phyloP scores from a whole-genome alignment of 2,888 invertebrate genomes.

The Xanthorhoe designata region DNA sequence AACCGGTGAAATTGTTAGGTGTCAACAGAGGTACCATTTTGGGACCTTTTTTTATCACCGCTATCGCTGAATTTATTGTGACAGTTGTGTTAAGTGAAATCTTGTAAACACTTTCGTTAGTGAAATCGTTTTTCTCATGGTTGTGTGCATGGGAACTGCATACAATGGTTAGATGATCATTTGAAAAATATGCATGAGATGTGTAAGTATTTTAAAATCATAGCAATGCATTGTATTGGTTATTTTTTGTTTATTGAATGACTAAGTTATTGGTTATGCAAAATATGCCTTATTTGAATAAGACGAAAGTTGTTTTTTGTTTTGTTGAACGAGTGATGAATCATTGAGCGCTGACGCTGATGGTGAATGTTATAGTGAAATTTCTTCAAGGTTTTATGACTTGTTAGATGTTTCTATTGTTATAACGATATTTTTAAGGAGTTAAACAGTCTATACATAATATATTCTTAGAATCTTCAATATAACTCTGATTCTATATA shows the following conservation, averaged over 20 bases:
- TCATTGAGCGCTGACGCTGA: slow-evolving; percentile 40
- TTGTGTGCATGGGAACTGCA: slow-evolving; percentile 49
- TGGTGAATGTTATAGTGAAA: slow-evolving; percentile 42
- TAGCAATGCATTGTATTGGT: slow-evolving; percentile 30
- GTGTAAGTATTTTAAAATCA: slow-evolving; percentile 68
- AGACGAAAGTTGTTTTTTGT: slow-evolving; percentile 34
- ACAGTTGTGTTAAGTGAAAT: slow-evolving; percentile 49
- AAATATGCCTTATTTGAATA: slow-evolving; percentile 32
- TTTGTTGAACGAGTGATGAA: slow-evolving; percentile 37
- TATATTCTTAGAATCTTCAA: too few species aligned
- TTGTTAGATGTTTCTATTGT: slow-evolving; percentile 18
- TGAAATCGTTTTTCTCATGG: slow-evolving; percentile 63
- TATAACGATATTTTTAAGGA: slow-evolving; percentile 13
- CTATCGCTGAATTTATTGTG: slow-evolving; percentile 44
- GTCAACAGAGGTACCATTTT: slow-evolving; percentile 60
- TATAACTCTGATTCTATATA: too few species aligned
- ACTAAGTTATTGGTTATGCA: slow-evolving; percentile 31
- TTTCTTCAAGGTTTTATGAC: slow-evolving; percentile 34
- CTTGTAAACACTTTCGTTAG: slow-evolving; percentile 56
- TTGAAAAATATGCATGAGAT: slow-evolving; percentile 70
- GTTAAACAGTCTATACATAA: too few species aligned
- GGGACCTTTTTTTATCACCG: slow-evolving; percentile 48
- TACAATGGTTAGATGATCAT: slow-evolving; percentile 55
- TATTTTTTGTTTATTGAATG: slow-evolving; percentile 41
- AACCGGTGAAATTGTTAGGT: slow-evolving; percentile 61